Percentiles rank a stretch among this genome's conserved stretches.
These are phyloP conservation scores for Fratercula arctica DNA, from an alignment of 2,797 vertebrate species.

Conservation along the genomic window DNA sequence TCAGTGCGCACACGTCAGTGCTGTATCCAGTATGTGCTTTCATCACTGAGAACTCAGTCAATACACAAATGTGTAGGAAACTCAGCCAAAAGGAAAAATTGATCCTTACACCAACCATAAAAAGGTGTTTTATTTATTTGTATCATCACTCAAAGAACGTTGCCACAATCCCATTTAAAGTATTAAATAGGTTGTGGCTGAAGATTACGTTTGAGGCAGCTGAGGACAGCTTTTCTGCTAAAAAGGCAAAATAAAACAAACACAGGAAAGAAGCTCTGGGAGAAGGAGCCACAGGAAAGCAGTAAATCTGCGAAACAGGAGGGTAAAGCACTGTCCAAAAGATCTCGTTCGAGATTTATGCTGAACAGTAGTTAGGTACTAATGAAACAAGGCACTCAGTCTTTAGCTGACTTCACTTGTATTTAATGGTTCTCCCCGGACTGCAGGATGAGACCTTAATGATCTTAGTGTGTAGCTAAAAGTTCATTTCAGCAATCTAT, in stretches of 20 bases:
- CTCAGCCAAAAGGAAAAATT: neutral
- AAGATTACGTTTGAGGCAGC: neutral
- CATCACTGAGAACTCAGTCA: neutral
- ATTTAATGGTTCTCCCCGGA: neutral
- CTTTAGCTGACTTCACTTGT: neutral
- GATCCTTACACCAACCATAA: neutral
- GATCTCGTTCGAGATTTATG: accelerated
- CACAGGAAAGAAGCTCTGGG: neutral
- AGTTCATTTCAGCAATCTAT: neutral
- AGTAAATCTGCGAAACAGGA: neutral
- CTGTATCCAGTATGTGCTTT: neutral
- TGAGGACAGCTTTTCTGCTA: neutral
- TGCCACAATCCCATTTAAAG: neutral
- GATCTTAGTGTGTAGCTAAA: neutral
- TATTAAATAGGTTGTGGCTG: neutral
- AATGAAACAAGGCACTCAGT: neutral
- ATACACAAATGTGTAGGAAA: neutral
- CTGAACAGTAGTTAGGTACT: neutral
- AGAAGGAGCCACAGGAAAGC: neutral
- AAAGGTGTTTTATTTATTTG: neutral
- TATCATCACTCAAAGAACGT: neutral
- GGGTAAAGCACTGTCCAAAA: neutral
- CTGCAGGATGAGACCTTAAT: neutral
- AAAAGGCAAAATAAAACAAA: neutral
- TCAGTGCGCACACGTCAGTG: neutral